Evolutionary conservation across 2,888 invertebrate genomes (phyloP).

Genomic region (Heteromurus nitidus): DNA sequence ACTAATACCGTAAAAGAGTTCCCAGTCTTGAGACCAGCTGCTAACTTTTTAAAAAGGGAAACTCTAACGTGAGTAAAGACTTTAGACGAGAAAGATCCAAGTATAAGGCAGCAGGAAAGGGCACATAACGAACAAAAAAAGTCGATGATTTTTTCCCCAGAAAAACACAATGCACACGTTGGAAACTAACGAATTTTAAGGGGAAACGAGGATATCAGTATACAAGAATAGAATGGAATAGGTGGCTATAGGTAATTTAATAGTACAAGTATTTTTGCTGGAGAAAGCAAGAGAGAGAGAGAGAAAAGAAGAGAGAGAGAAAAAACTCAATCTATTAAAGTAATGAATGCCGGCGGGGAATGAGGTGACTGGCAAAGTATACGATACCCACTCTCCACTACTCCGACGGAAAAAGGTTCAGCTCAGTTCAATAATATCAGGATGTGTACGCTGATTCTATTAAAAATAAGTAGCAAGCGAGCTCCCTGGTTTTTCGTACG

Average conservation of each 20-base stretch:
- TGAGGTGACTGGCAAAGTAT: slow-evolving; percentile 55
- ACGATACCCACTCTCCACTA: too few relatives aligned
- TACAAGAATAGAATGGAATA: slow-evolving; percentile 10
- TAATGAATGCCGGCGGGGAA: slow-evolving; percentile 62
- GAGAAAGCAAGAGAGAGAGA: slow-evolving; percentile 7
- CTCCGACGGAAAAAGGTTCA: slow-evolving; percentile 23
- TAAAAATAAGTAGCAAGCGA: slow-evolving; percentile 32
- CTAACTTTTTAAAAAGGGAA: slow-evolving; percentile 49
- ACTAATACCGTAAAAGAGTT: slow-evolving; percentile 39
- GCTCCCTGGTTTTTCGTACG: not conserved
- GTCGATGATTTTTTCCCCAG: too few relatives aligned
- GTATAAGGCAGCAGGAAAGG: too few relatives aligned
- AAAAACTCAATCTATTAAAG: slow-evolving; percentile 64
- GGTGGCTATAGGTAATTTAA: slow-evolving; percentile 25
- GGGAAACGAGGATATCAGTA: slow-evolving; percentile 18
- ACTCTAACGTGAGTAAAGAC: too few relatives aligned
- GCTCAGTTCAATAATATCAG: slow-evolving; percentile 1
- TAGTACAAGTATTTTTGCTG: slow-evolving; percentile 23
- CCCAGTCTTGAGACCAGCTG: slow-evolving; percentile 36
- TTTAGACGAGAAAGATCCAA: too few relatives aligned
- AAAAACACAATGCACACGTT: too few relatives aligned
- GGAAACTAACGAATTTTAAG: too few relatives aligned
- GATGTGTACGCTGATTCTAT: slow-evolving; percentile 35
- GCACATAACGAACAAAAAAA: too few relatives aligned
- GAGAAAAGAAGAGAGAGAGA: slow-evolving; percentile 52